Conservation (phyloP, 2,797 vertebrate genomes). For the Sus cebifrons region DNA sequence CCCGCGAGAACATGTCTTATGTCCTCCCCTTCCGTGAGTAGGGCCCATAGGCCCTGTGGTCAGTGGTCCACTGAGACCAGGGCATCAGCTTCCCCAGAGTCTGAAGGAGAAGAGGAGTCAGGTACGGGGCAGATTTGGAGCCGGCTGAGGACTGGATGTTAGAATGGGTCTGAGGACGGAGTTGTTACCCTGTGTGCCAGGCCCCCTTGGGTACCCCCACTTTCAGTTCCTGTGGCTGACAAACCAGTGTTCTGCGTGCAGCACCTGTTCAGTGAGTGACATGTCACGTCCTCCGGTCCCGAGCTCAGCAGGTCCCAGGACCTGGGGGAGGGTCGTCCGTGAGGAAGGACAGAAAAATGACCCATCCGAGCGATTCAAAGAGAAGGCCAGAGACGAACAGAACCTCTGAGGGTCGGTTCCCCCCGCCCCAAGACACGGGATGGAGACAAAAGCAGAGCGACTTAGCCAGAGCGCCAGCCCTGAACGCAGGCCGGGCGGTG, state of each 20-base stretch:
- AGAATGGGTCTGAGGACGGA: not conserved
- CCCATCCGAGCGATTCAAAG: constrained; percentile 22
- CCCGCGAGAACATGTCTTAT: constrained; percentile 10
- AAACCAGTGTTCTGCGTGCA: constrained; percentile 52
- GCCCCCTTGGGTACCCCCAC: not conserved
- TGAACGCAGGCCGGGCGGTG: constrained; percentile 18
- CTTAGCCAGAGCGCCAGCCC: constrained; percentile 37
- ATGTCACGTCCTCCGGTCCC: constrained; percentile 66
- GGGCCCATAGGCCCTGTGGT: not conserved
- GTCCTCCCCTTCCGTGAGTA: not conserved
- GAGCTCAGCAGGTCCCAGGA: constrained; percentile 53
- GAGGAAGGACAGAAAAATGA: constrained; percentile 9
- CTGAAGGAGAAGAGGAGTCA: constrained; percentile 18
- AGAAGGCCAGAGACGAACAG: not conserved
- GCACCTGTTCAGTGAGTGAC: constrained; percentile 78
- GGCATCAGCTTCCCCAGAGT: constrained; percentile 37
- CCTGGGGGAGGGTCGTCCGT: not conserved
- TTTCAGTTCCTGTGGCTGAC: constrained; percentile 36
- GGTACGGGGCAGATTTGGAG: not conserved
- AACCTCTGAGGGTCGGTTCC: constrained; percentile 3
- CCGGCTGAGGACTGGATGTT: not conserved
- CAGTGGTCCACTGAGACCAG: constrained; percentile 30
- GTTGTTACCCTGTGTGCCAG: not conserved
- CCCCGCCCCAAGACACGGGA: not conserved
- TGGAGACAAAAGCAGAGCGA: constrained; percentile 81